Percentiles rank a stretch among this genome's conserved stretches.
Conservation (phyloP, 2,113 vertebrate species). For the Lophura nycthemera region DNA sequence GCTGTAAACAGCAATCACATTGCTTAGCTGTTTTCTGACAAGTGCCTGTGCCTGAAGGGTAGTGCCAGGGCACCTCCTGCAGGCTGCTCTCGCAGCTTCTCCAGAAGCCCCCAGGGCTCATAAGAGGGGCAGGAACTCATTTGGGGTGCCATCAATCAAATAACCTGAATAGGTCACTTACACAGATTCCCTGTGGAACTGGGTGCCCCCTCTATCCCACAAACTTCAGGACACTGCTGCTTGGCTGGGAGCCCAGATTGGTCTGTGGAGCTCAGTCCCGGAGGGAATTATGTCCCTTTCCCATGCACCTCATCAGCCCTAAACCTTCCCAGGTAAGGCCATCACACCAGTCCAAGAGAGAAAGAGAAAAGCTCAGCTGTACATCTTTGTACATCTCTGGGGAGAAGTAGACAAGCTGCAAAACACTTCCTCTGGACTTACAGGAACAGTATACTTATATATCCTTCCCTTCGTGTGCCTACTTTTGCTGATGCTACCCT, state of each 20-base stretch:
- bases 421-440: not conserved
- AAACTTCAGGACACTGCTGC: not conserved
- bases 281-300: not conserved
- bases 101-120: not conserved
- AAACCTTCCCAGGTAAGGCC: not conserved
- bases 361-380: not conserved
- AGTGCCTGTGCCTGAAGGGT: not conserved
- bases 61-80: not conserved
- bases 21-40: not conserved
- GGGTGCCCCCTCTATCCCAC: accelerated
- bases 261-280: not conserved
- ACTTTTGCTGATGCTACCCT: accelerated
- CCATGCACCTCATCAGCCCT: not conserved
- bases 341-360: no score
- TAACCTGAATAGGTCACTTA: not conserved
- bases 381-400: not conserved
- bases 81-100: not conserved
- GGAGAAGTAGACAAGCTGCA: not conserved
- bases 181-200: not conserved
- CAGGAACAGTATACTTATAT: not conserved
- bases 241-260: accelerated
- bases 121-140: not conserved
- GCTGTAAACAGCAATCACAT: not conserved
- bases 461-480: accelerated
- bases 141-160: not conserved